A percentile compares a stretch with the other conserved stretches of the same genome.
phyloP scores from a whole-genome alignment of 2,113 vertebrate species.

The Polypterus bichir region DNA sequence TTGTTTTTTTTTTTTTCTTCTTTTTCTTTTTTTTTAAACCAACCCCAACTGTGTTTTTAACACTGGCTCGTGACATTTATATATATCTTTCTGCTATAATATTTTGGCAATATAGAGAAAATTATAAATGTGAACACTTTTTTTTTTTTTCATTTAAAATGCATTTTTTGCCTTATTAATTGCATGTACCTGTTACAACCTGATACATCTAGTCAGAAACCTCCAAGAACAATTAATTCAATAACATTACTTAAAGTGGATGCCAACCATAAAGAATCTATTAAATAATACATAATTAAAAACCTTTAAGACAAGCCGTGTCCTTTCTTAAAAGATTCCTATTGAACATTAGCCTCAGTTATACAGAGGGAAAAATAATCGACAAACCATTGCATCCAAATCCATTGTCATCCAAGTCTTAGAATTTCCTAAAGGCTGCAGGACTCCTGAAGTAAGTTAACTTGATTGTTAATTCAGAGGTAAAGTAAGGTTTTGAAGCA shows the following conservation, averaged over 20 bases:
- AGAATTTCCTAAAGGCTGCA: conserved; percentile 46
- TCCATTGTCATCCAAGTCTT: conserved; percentile 48
- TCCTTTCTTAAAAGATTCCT: conserved; percentile 51
- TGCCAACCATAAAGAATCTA: conserved; percentile 39
- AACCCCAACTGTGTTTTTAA: conserved; percentile 73
- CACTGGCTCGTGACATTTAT: conserved; percentile 69
- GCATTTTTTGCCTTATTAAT: conserved; percentile 75
- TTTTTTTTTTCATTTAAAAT: conserved; percentile 55
- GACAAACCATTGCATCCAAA: conserved; percentile 44
- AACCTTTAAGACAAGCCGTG: too few species aligned
- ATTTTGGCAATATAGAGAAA: conserved; percentile 86
- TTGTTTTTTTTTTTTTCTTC: conserved; percentile 60
- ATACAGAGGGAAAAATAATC: conserved; percentile 68
- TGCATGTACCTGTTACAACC: conserved; percentile 72
- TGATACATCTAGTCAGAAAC: conserved; percentile 84
- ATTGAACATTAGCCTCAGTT: conserved; percentile 79
- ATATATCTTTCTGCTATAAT: not conserved
- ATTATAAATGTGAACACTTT: conserved; percentile 43
- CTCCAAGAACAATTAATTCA: conserved; percentile 39
- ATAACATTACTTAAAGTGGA: conserved; percentile 32
- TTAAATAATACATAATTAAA: conserved; percentile 4
- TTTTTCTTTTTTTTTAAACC: conserved; percentile 33
- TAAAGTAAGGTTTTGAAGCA: conserved; percentile 74
- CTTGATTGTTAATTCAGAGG: conserved; percentile 68
- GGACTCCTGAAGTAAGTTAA: conserved; percentile 52